phyloP scores from a whole-genome alignment of 2,113 vertebrate genomes.

The Hippolais icterina region DNA sequence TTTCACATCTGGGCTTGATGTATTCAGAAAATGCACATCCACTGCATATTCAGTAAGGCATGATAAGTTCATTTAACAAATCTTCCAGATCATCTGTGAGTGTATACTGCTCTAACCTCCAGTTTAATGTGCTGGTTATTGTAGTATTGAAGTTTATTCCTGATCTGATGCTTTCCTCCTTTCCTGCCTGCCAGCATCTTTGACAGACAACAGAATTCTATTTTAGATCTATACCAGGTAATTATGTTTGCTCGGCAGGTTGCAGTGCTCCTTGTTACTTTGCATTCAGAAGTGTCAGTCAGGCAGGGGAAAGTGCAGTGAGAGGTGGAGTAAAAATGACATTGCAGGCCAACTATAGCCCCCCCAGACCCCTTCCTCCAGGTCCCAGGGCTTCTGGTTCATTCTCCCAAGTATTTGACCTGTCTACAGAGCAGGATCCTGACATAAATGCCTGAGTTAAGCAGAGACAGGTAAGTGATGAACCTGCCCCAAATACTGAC shows the following conservation, averaged over 20 bases:
- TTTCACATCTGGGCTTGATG: not conserved
- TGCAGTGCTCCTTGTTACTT: not conserved
- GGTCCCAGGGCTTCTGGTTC: not conserved
- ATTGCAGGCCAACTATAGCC: not conserved
- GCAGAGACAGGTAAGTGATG: not conserved
- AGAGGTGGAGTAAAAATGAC: not conserved
- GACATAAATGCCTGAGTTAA: not conserved
- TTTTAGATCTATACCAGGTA: not conserved
- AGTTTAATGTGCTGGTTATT: not conserved
- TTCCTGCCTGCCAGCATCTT: not conserved
- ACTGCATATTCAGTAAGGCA: not conserved
- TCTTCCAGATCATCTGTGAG: not conserved
- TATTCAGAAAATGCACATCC: not conserved
- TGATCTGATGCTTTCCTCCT: not conserved
- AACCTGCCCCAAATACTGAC: not conserved
- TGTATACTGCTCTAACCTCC: not conserved
- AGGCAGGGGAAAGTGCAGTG: not conserved
- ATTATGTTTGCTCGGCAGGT: not conserved
- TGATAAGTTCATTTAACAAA: not conserved
- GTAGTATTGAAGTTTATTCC: not conserved
- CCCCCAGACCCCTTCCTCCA: accelerated
- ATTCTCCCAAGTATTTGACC: not conserved
- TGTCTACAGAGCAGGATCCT: not conserved
- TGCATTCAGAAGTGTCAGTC: not conserved
- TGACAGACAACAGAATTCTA: not conserved